phyloP scores from a whole-genome alignment of 2,797 vertebrate genomes.

The Odontamblyopus lacepedii region DNA sequence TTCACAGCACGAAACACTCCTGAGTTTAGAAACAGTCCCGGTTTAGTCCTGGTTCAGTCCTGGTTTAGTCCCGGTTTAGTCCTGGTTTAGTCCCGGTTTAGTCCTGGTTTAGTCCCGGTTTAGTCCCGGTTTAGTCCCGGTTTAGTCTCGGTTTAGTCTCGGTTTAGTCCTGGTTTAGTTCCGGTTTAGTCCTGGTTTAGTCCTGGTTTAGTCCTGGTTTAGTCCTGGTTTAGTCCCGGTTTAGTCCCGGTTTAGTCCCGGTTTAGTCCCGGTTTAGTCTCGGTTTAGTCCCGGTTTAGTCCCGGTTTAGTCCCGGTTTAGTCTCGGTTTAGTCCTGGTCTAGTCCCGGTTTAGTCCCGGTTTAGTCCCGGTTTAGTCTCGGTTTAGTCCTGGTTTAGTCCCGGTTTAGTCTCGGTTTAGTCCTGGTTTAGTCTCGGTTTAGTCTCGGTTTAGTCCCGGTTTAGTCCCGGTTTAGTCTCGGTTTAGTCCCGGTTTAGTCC shows the following conservation, averaged over 20 bases:
- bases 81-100: too few species aligned
- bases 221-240: neutral
- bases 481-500: neutral
- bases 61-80: neutral
- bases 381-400: neutral
- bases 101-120: neutral
- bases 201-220: neutral
- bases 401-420: neutral
- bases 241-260: neutral
- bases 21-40: neutral
- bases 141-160: neutral
- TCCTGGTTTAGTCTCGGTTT: neutral
- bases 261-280: neutral
- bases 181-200: neutral
- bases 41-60: neutral
- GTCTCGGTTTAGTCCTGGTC: neutral
- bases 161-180: neutral
- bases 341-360: neutral
- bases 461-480: neutral
- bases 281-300: too few species aligned
- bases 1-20: neutral
- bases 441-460: neutral
- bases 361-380: neutral
- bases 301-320: neutral
- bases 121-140: neutral